phyloP scores from a whole-genome alignment of 2,113 vertebrate genomes.

The Barbus barbus region DNA sequence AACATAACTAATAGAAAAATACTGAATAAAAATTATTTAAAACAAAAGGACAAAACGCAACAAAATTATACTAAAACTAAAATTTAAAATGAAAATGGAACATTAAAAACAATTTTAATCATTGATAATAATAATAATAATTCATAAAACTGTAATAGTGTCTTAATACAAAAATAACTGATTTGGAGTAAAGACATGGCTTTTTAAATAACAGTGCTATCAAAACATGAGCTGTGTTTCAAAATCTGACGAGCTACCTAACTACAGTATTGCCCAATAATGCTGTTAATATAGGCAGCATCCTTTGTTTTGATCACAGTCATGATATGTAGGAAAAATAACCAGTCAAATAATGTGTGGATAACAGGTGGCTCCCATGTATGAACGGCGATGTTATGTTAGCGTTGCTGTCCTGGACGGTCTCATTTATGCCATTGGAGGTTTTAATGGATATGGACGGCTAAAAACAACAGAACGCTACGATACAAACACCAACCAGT shows the following conservation, averaged over 20 bases:
- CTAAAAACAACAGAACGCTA: slow-evolving; percentile 79
- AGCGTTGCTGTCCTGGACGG: slow-evolving; percentile 75
- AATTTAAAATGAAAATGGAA: no score
- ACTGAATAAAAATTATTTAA: no score
- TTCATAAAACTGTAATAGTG: no score
- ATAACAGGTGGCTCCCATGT: slow-evolving; percentile 80
- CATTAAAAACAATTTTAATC: no score
- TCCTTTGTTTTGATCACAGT: background rate
- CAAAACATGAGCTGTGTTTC: background rate
- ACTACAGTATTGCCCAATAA: background rate
- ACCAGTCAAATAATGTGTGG: background rate
- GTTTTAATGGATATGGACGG: slow-evolving; percentile 76
- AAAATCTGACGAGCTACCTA: no score
- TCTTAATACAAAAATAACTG: no score
- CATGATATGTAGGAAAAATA: background rate
- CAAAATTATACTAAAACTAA: no score
- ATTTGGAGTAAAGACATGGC: no score
- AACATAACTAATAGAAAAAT: no score
- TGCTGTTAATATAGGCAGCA: background rate
- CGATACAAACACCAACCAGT: slow-evolving; percentile 80
- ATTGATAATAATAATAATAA: no score
- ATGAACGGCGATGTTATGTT: slow-evolving; percentile 79
- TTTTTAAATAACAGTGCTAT: background rate
- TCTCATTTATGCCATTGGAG: slow-evolving; percentile 84
- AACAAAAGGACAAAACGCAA: no score